Evolutionary conservation across 2,888 invertebrate species (phyloP).

Genomic region (Atherix ibis): DNA sequence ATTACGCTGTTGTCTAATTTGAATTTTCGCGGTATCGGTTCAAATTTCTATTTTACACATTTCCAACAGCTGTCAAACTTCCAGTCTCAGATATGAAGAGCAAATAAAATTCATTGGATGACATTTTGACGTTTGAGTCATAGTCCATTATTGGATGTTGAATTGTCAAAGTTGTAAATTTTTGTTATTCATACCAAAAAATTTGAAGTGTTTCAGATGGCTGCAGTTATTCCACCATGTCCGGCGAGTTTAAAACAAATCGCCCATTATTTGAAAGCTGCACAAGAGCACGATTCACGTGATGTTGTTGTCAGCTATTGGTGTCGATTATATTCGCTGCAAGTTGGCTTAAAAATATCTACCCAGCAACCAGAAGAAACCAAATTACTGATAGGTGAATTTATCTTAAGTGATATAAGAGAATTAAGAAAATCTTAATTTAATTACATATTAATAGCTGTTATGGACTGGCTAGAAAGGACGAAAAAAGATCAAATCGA

Average conservation of each 20-base stretch:
- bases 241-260: conserved; percentile 67
- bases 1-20: too few species aligned
- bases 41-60: too few species aligned
- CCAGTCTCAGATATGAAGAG: too few species aligned
- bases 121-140: too few species aligned
- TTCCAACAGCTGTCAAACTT: too few species aligned
- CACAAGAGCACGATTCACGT: conserved; percentile 76
- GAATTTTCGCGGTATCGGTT: too few species aligned
- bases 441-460: conserved; percentile 23
- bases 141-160: too few species aligned
- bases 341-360: conserved; percentile 65
- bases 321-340: conserved; percentile 81
- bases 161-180: too few species aligned
- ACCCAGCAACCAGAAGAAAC: conserved; percentile 77
- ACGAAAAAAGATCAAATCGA: conserved; percentile 52
- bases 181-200: too few species aligned
- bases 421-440: conserved; percentile 2
- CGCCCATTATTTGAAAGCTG: conserved; percentile 82
- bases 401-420: not conserved
- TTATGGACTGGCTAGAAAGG: conserved; percentile 85
- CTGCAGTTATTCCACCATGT: conserved; percentile 45
- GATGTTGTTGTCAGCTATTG: conserved; percentile 88
- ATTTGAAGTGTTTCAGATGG: too few species aligned
- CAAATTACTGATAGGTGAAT: conserved; percentile 49
- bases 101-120: too few species aligned